phyloP scores from a whole-genome alignment of 2,888 invertebrate genomes.

The Tethea ocularis region DNA sequence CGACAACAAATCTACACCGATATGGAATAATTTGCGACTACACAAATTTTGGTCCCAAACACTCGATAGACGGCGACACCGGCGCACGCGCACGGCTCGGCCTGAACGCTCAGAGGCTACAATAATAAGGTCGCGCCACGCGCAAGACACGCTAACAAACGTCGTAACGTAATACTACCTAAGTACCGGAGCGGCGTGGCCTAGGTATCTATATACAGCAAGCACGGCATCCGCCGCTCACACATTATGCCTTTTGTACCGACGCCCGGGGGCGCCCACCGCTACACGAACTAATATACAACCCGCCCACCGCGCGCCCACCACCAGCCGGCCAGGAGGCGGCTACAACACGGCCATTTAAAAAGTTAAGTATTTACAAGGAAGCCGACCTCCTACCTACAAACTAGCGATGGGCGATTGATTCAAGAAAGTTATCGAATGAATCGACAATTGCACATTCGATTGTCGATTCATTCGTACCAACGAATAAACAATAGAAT shows the following conservation, averaged over 20 bases:
- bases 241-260: conserved; percentile 78
- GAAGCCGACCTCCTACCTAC: background rate
- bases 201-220: conserved; percentile 25
- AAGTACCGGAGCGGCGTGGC: conserved; percentile 41
- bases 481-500: too few species aligned
- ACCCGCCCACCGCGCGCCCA: conserved; percentile 12
- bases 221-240: conserved; percentile 14
- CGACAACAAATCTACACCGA: conserved; percentile 60
- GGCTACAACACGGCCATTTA: background rate
- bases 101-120: conserved; percentile 65
- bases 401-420: too few species aligned
- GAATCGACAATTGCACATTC: too few species aligned
- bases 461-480: too few species aligned
- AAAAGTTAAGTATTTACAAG: background rate
- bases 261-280: conserved; percentile 60
- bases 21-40: conserved; percentile 55
- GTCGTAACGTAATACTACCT: conserved; percentile 44
- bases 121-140: conserved; percentile 58
- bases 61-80: conserved; percentile 47
- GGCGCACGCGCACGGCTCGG: conserved; percentile 30
- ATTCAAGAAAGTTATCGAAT: too few species aligned
- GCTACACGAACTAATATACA: conserved; percentile 64
- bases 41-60: conserved; percentile 76
- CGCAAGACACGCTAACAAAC: conserved; percentile 68
- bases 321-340: too few species aligned